Base-by-base conservation (phyloP, 2,888 invertebrate species). In the Ormyrus labotus region DNA sequence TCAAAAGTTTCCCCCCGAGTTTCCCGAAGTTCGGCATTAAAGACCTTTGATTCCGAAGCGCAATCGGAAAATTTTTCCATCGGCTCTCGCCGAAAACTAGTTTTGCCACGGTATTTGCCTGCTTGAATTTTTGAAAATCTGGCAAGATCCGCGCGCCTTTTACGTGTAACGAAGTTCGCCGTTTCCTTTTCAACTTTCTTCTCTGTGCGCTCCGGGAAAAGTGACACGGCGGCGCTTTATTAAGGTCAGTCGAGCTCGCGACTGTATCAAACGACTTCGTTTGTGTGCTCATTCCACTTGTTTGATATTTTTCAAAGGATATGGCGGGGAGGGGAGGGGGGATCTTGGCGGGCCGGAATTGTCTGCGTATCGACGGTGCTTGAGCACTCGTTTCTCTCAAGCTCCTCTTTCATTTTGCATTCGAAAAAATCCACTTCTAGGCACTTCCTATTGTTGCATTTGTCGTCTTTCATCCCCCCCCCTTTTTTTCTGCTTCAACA, bases 41-140 rank as follows among this genome's bases (percentile, higher is more conserved):
- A 45, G 58, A 69, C 58, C 53, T 67, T 67, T 67, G 47, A 53
- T 47, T 45, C 57, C 34, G 45, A 1, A 13, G 19, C 51, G 34
- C 13, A 72, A 72, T 72, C 51, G 72, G 72, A 72, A 71, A 50
- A 71, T 60, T 48, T 60, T 71, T 60, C 60, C 60, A 71, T 69
- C 34, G 3, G 34, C 34, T 34, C 4, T 34, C 34, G 34, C 34
- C 4, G 34, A 34, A 34, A 34, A 34, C 34, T 34, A 34, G 34
- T 34, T 34, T 34, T 34, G 19, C 34, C 34, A 4, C 34, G 34
- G 34, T 34, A 34, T 34, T 34, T 34, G 34, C 34, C 34, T 34
- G 34, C 34, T 34, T 34, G 34, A 34, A 34, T 34, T 34, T 34
- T 34, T 34, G 34, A 34, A 34, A 34, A 34, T 34, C 34, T 34